Evolutionary conservation across 2,797 vertebrate species (phyloP), one percentile per base, ranked within the genome.

Genomic region (Sebastes wilsoni): DNA sequence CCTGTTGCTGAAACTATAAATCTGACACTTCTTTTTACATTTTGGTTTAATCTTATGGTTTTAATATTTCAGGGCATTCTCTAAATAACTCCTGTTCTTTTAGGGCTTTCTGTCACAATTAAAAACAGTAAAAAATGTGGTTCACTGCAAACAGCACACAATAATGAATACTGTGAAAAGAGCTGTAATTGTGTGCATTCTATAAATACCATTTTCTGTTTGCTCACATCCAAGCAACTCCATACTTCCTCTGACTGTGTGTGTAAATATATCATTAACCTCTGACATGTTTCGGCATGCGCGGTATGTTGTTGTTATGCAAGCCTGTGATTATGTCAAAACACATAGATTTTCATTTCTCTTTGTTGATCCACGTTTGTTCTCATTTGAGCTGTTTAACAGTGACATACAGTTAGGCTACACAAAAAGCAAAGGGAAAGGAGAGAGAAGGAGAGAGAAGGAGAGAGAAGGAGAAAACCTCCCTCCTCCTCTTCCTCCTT

Each of bases 201-300:
- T 66, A 56, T 72, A 81, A 85, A 82, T 72, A 75, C 54, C 54
- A 52, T 62, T 78, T 77, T 77, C n/a, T 78, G 34, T 61, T 61
- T 67, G 32, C 27, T 79, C 27, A 27, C 23, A 66, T 75, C 9
- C 22, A 66, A 58, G 56, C 30, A 56, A 59, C 71, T 55, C 42
- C 38, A 54, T 13, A 52, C 60, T 81, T 75, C 75, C 67, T 77
- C 23, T 55, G 20, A 30, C 34, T 4, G 38, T 42, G 38, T 83
- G 28, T 82, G 72, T 54, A 76, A 78, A 69, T 84, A 85, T 87
- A 73, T 85, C 38, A 87, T 88, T 89, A 87, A 66, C 54, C 27
- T 69, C 52, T 65, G 8, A 10, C 64, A 55, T 72, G 80, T 65
- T n/a, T 61, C 25, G 6, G 68, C 64, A 66, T 77, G 79, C 56